Percentiles rank a stretch among this genome's conserved stretches.
Evolutionary conservation across 2,113 vertebrate genomes (phyloP).

Genomic region (Chrysochloris asiatica): DNA sequence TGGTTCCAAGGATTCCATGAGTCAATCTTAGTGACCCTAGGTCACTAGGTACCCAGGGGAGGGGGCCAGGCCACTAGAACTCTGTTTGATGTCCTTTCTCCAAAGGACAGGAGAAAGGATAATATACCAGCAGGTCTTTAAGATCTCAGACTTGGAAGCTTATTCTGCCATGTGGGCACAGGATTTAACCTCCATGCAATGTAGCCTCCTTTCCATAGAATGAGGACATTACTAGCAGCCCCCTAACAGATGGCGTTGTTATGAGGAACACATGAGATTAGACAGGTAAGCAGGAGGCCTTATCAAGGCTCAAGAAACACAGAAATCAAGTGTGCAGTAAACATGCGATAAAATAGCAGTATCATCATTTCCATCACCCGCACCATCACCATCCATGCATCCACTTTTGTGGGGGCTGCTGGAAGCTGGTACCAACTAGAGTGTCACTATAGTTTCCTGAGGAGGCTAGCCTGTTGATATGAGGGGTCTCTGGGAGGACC

Average conservation of each 20-base stretch:
- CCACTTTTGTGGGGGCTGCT: not conserved
- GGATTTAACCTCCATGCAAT: not conserved
- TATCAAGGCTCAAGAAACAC: not conserved
- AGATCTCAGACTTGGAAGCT: not conserved
- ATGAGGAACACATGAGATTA: not conserved
- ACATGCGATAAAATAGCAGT: not conserved
- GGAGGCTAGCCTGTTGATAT: not conserved
- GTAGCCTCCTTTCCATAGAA: not conserved
- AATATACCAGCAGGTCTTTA: not conserved
- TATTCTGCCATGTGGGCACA: not conserved
- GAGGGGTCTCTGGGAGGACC: not conserved
- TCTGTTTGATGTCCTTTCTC: not conserved
- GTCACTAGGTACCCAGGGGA: not conserved
- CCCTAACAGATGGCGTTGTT: not conserved
- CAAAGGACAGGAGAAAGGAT: not conserved
- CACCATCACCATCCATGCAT: not conserved
- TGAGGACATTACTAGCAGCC: not conserved
- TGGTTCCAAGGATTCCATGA: slow-evolving; percentile 44
- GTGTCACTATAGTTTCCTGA: not conserved
- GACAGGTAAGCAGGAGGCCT: not conserved
- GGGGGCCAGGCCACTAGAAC: not conserved
- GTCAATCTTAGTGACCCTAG: not conserved
- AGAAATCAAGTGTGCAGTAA: not conserved
- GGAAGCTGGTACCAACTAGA: not conserved
- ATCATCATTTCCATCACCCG: not conserved